Evolutionary conservation across 2,797 vertebrate species (phyloP).

Genomic region (Pipistrellus pipistrellus): DNA sequence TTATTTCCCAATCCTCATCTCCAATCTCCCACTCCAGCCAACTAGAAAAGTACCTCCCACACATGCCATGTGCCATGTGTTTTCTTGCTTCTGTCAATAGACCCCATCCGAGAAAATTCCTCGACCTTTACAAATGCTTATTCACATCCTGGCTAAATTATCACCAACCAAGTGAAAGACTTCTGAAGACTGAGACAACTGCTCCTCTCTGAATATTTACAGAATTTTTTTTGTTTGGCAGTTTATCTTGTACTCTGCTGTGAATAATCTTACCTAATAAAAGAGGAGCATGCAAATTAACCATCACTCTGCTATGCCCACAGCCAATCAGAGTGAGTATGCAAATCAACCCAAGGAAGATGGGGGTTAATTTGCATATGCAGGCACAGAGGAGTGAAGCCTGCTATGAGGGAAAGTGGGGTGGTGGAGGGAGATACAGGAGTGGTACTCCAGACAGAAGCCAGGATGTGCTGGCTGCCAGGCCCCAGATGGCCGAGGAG

Average conservation of each 20-base stretch:
- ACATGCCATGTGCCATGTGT: background rate
- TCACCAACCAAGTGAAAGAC: background rate
- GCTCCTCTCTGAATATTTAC: background rate
- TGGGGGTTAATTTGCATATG: too few species aligned
- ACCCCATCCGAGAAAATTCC: background rate
- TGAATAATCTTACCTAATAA: background rate
- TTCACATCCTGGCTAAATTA: background rate
- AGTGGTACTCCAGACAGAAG: too few species aligned
- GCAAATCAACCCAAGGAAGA: too few species aligned
- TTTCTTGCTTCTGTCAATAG: background rate
- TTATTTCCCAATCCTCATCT: background rate
- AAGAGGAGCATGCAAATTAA: too few species aligned
- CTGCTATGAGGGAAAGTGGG: too few species aligned
- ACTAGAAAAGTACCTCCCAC: background rate
- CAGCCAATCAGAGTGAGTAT: too few species aligned
- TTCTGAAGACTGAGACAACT: background rate
- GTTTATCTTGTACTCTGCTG: background rate
- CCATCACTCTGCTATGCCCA: too few species aligned
- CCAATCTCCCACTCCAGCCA: background rate
- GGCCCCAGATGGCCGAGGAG: too few species aligned
- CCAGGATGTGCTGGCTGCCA: too few species aligned
- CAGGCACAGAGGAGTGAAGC: too few species aligned
- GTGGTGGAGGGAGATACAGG: background rate
- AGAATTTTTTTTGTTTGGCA: background rate
- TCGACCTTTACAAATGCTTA: background rate